Evolutionary conservation across 2,888 invertebrate genomes (phyloP).

Genomic region (Acanthosepion pharaonis): DNA sequence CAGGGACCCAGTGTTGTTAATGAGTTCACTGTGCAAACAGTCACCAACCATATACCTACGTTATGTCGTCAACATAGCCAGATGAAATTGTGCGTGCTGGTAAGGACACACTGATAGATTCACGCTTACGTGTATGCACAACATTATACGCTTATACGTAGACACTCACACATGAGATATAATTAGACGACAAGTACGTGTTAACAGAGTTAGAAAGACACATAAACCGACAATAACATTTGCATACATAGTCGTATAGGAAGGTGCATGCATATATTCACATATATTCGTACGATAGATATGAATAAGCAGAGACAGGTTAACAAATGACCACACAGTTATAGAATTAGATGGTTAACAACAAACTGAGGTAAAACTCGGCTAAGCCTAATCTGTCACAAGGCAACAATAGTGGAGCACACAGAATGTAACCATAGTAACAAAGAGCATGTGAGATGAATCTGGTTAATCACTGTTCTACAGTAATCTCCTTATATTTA

Average conservation of each 20-base stretch:
- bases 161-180: background rate
- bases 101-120: background rate
- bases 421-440: too few species aligned
- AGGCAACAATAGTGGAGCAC: too few species aligned
- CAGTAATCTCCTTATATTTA: too few species aligned
- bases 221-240: background rate
- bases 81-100: slow-evolving; percentile 9
- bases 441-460: too few species aligned
- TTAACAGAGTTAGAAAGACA: background rate
- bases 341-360: too few species aligned
- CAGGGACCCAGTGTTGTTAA: slow-evolving; percentile 33
- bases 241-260: too few species aligned
- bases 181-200: background rate
- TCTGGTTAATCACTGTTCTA: too few species aligned
- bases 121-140: background rate
- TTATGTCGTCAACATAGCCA: background rate
- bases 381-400: too few species aligned
- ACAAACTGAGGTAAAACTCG: too few species aligned
- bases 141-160: background rate
- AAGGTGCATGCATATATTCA: background rate
- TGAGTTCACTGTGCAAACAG: slow-evolving; percentile 33
- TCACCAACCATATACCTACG: slow-evolving; percentile 8
- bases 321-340: too few species aligned
- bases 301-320: too few species aligned
- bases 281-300: background rate